Percentiles rank a stretch among this genome's conserved stretches.
Conservation (phyloP, 2,888 invertebrate species). For the Linhomoeus sp. region DNA sequence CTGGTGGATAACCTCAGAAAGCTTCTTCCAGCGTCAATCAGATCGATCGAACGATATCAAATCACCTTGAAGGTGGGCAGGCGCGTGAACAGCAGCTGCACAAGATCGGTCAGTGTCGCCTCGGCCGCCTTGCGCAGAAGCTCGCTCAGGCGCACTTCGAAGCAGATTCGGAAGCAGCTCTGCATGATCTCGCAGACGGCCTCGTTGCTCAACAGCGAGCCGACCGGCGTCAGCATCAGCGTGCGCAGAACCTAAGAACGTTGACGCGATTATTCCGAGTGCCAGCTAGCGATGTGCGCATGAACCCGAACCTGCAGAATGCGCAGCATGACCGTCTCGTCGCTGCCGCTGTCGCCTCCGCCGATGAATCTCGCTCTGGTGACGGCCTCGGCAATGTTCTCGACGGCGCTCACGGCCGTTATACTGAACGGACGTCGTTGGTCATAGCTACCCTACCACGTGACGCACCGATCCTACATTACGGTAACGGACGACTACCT, state of each 20-base stretch:
- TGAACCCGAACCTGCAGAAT: conserved; percentile 81
- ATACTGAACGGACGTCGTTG: no score
- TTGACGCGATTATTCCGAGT: no score
- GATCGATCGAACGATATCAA: no score
- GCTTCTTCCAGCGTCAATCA: no score
- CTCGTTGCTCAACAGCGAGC: conserved; percentile 67
- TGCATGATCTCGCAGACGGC: conserved; percentile 96
- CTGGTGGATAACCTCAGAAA: no score
- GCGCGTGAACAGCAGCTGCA: conserved; percentile 74
- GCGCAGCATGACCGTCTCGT: conserved; percentile 88
- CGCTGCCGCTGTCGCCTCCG: conserved; percentile 56
- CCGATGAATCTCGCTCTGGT: conserved; percentile 93
- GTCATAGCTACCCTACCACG: no score
- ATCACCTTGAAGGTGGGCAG: no score
- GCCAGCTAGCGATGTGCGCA: no score
- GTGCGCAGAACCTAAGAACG: conserved; percentile 67
- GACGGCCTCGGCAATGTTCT: conserved; percentile 86
- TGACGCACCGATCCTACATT: no score
- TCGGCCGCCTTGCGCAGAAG: conserved; percentile 78
- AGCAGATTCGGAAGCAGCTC: conserved; percentile 64
- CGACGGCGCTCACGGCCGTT: conserved; percentile 48
- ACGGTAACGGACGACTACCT: no score
- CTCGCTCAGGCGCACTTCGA: conserved; percentile 80
- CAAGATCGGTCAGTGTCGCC: conserved; percentile 85
- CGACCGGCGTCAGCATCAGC: conserved; percentile 69